Base-by-base conservation (phyloP, 2,113 vertebrate genomes). In the Podiceps cristatus region DNA sequence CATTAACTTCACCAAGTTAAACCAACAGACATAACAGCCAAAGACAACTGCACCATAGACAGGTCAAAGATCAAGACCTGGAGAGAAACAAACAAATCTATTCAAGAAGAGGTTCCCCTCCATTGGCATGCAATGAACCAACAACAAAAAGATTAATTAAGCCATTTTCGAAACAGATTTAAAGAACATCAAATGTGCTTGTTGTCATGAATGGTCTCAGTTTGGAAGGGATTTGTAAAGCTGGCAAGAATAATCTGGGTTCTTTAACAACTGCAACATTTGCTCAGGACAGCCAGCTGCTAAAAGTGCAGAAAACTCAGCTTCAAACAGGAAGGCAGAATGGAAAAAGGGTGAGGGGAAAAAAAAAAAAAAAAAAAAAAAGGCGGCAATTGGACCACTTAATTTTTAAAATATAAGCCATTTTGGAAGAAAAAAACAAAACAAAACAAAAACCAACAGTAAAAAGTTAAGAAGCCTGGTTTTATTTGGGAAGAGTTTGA, bases 1-100 rank as follows among this genome's bases (percentile, higher is more conserved):
- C 63, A 79, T 15, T 52, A 76, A 83, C 45, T 66, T 93, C 60
- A 93, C 35, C 58, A 76, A 49, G 27, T 86, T 56, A 88, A 93
- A 74, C 23, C 35, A 77, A 42, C 8, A 55, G 56, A 63, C 28
- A 22, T 7, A 83, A 58, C 27, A 63, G 55, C 44, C 37, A 53
- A 74, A 77, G 47, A 63, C 16, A 91, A 73, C 0, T 76, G 80
- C 58, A 91, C 8, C 3, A 66, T 0, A 53, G 14, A 83, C 13
- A 73, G 27, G 6, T 73, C 47, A 85, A 79, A 87, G 35, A 60
- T 27, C 12, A 68, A 87, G 28, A 74, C 4, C 13, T 18, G 35
- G 11, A 13, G 6, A 4, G 33, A 72, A 31, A 56, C 29, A 50
- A 63, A 86, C 59, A 67, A 12, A 77, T 15, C n/a, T 58, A 17